phyloP scores from a whole-genome alignment of 2,797 vertebrate species.

The Lates japonicus region DNA sequence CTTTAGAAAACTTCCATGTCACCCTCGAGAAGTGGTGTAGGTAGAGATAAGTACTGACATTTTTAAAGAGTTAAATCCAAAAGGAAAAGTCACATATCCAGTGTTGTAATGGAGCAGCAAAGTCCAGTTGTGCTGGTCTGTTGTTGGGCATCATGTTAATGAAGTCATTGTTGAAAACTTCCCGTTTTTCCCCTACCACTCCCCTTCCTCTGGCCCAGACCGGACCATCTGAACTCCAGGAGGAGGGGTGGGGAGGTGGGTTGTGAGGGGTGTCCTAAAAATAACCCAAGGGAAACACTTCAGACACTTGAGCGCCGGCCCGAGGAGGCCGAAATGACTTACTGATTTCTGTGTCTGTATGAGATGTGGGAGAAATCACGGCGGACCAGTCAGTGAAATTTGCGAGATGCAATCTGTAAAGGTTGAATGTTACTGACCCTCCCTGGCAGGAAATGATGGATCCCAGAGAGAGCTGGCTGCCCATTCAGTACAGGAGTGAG shows the following conservation, averaged over 20 bases:
- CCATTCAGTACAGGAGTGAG: slow-evolving; percentile 23
- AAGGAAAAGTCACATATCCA: slow-evolving; percentile 31
- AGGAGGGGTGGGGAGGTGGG: not conserved
- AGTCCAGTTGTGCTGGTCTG: slow-evolving; percentile 45
- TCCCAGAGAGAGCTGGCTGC: slow-evolving; percentile 31
- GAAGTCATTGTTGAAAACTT: slow-evolving; percentile 77
- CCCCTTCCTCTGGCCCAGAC: slow-evolving; percentile 72
- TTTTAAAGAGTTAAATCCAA: slow-evolving; percentile 24
- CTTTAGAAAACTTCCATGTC: slow-evolving; percentile 62
- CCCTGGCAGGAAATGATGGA: slow-evolving; percentile 30
- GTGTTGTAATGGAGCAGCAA: not conserved
- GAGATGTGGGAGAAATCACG: not conserved
- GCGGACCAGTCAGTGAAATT: not conserved
- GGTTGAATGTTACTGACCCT: not conserved
- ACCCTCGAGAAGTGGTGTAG: accelerated
- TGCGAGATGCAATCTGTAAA: slow-evolving; percentile 33
- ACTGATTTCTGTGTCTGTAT: not conserved
- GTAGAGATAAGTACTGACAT: not conserved
- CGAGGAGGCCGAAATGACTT: slow-evolving; percentile 9
- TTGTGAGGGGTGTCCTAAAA: slow-evolving; percentile 57
- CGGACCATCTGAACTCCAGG: slow-evolving; percentile 65
- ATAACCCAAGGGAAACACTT: slow-evolving; percentile 51
- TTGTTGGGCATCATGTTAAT: slow-evolving; percentile 69
- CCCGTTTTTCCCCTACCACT: slow-evolving; percentile 68
- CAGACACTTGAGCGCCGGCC: slow-evolving; percentile 26